Evolutionary conservation across 2,888 invertebrate species (phyloP).

Genomic region (Rhorus exstirpatorius): DNA sequence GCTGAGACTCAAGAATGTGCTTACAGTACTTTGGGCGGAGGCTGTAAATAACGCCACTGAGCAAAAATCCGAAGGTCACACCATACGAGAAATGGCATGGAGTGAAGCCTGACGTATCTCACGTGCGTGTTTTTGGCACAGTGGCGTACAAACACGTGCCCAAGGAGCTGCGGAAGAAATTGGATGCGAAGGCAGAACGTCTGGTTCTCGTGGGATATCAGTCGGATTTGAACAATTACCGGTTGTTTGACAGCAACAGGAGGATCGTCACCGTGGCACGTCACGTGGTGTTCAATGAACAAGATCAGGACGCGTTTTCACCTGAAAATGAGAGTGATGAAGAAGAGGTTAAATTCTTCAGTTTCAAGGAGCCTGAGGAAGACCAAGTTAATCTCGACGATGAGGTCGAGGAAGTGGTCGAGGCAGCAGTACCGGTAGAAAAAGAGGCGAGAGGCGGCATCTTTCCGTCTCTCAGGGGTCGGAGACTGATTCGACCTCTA

Average conservation of each 20-base stretch:
- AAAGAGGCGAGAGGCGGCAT: too few relatives aligned
- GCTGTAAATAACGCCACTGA: not conserved
- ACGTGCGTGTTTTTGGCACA: not conserved
- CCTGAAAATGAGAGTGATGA: too few relatives aligned
- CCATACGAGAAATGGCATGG: not conserved
- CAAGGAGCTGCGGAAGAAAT: not conserved
- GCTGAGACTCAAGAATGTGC: not conserved
- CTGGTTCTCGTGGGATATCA: too few relatives aligned
- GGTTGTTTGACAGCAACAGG: not conserved
- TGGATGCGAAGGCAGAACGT: not conserved
- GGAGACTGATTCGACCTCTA: too few relatives aligned
- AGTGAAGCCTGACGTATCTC: not conserved
- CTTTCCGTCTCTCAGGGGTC: too few relatives aligned
- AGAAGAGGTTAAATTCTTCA: too few relatives aligned
- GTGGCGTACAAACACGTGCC: not conserved
- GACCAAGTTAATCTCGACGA: too few relatives aligned
- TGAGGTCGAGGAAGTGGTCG: too few relatives aligned
- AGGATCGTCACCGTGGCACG: constrained; percentile 5
- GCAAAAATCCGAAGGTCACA: not conserved
- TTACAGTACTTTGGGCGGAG: not conserved
- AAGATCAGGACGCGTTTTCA: too few relatives aligned
- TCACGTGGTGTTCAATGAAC: not conserved
- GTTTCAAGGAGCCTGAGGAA: too few relatives aligned
- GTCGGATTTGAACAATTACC: too few relatives aligned
- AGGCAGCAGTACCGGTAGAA: too few relatives aligned